A percentile compares a stretch with the other conserved stretches of the same genome.
phyloP scores from a whole-genome alignment of 1,140 invertebrate species.

The Ostrea edulis region DNA sequence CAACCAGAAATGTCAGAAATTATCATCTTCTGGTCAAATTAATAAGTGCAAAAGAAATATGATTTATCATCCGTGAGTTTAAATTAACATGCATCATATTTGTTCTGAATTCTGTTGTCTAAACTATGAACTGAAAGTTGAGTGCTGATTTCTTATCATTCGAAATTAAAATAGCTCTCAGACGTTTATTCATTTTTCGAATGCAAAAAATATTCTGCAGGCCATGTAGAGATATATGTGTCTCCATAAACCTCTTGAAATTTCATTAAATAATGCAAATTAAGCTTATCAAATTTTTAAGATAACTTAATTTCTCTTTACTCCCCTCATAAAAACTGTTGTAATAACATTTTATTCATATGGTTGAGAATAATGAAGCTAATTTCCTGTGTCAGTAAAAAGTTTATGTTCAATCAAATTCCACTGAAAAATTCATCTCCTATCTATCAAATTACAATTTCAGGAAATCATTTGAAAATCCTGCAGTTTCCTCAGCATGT shows the following conservation, averaged over 20 bases:
- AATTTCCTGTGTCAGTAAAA: too few relatives aligned
- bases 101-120: too few relatives aligned
- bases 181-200: neutral
- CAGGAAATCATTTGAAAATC: constrained; percentile 2
- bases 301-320: constrained; percentile 31
- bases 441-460: neutral
- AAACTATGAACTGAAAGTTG: too few relatives aligned
- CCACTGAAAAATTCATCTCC: neutral
- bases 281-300: constrained; percentile 8
- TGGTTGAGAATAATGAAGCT: neutral
- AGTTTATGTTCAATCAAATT: constrained; percentile 11
- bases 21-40: neutral
- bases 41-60: neutral
- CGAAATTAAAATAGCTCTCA: too few relatives aligned
- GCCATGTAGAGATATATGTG: too few relatives aligned
- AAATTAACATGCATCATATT: neutral
- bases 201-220: neutral
- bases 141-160: too few relatives aligned
- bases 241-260: neutral
- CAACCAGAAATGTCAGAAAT: neutral
- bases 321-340: neutral
- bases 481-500: neutral
- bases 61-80: neutral
- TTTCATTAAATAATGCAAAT: neutral
- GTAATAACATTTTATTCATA: constrained; percentile 25